Evolutionary conservation across 2,113 vertebrate species (phyloP), one percentile per base, ranked within the genome.

Genomic region (Equus quagga): DNA sequence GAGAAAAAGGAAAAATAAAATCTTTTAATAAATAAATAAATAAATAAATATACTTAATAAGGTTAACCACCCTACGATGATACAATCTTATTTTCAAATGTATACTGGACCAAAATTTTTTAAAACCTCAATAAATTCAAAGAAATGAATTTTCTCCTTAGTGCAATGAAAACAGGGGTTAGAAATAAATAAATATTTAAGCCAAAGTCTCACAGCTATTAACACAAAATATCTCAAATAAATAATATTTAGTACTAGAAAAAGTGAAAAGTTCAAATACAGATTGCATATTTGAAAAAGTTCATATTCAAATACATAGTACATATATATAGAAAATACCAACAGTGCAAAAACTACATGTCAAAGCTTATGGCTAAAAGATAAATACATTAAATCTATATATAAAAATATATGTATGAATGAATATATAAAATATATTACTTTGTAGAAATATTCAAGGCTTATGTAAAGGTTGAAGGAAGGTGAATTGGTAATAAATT

Each of bases 141-240:
- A 92, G 85, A 64, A 58, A 3, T 65, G 33, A 89, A 73, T 24
- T 72, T 60, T 49, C 28, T 84, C 17, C 49, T 92, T 58, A 18
- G 6, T 92, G 21, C 36, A 78, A n/a, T 70, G 58, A 95, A 79
- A 84, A 17, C 41, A 62, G 46, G 10, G 24, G 14, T 58, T 88
- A 80, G 69, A 89, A 92, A 89, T 85, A 6, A 73, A 80, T 83
- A 58, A 51, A 84, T 70, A n/a, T 62, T 41, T 69, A 78, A 82
- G 51, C 12, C 51, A 88, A 64, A 44, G 23, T 88, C 41, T 94
- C 24, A 81, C 10, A 7, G 5, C 15, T 70, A 24, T 69, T 91
- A 24, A 83, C 67, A 56, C 17, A 80, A 81, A 70, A 70, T 28
- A 56, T 69, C 23, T 6, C 72, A 92, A n/a, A 24, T 54, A 44